These are phyloP conservation scores for Ceriagrion tenellum DNA, from an alignment of 2,888 invertebrate genomes.

Conservation along the genomic window DNA sequence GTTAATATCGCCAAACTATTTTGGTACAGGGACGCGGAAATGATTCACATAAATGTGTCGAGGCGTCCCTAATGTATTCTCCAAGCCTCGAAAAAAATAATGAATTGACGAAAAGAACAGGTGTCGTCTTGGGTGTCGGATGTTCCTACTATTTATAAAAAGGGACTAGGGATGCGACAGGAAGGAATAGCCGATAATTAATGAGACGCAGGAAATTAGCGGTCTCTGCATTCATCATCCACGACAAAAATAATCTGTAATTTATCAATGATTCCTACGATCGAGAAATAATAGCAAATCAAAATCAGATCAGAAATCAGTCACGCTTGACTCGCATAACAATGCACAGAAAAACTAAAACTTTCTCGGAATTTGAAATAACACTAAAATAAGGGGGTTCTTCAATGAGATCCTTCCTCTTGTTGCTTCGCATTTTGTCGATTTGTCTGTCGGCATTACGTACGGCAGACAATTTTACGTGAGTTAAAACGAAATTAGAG, in stretches of 20 bases:
- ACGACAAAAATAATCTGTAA: not conserved
- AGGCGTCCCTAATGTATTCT: not conserved
- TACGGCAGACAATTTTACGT: too few species aligned
- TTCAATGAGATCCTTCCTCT: too few species aligned
- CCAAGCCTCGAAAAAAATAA: not conserved
- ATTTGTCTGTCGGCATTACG: too few species aligned
- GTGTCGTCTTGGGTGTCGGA: not conserved
- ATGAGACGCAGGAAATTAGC: not conserved
- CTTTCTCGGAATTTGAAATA: too few species aligned
- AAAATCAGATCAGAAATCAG: too few species aligned
- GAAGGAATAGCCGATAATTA: not conserved
- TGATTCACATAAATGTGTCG: not conserved
- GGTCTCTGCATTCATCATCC: not conserved
- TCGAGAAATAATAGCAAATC: not conserved
- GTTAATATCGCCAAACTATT: constrained; percentile 3
- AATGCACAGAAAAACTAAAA: too few species aligned
- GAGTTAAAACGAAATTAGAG: too few species aligned
- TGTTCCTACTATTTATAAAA: not conserved
- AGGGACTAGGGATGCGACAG: not conserved
- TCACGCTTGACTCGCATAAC: too few species aligned
- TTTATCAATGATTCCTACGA: not conserved
- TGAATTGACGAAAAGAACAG: not conserved
- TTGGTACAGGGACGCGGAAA: not conserved
- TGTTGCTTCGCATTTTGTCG: too few species aligned
- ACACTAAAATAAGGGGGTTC: too few species aligned